Evolutionary conservation across 2,888 invertebrate genomes (phyloP).

Genomic region (Hypsopygia costalis): DNA sequence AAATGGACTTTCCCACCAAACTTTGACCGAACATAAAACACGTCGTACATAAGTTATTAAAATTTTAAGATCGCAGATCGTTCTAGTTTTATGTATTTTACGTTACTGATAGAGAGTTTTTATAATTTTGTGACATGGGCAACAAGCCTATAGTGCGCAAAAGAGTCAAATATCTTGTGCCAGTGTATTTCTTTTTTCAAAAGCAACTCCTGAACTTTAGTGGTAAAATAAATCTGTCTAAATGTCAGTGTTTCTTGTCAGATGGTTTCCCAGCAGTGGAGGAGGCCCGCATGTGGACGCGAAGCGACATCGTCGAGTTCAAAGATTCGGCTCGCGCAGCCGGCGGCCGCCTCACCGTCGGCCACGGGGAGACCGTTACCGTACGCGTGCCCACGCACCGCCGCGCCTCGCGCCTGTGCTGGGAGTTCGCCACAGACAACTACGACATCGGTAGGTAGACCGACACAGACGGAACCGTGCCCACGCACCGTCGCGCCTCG

Average conservation of each 20-base stretch:
- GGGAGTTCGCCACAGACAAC: constrained; percentile 99
- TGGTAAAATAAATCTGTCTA: no score
- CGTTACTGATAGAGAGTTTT: no score
- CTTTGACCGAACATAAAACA: no score
- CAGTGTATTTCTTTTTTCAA: no score
- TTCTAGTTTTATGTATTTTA: no score
- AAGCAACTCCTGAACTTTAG: no score
- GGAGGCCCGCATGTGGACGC: constrained; percentile 97
- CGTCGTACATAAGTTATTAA: no score
- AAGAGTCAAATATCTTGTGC: no score
- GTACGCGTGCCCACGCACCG: constrained; percentile 98
- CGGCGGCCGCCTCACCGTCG: constrained; percentile 95
- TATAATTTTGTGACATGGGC: no score
- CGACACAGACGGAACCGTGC: constrained; percentile 79
- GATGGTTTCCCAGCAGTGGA: constrained; percentile 76
- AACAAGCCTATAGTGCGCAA: no score
- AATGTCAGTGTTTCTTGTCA: constrained; percentile 23
- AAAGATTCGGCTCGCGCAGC: constrained; percentile 92
- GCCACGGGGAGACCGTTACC: constrained; percentile 98
- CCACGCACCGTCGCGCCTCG: constrained; percentile 95
- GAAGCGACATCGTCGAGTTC: constrained; percentile 91
- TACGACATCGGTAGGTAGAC: constrained; percentile 90
- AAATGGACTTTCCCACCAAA: no score
- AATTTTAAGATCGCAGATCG: no score
- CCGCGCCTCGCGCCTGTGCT: constrained; percentile 95